phyloP scores from a whole-genome alignment of 2,797 vertebrate species.

The Hipposideros larvatus region DNA sequence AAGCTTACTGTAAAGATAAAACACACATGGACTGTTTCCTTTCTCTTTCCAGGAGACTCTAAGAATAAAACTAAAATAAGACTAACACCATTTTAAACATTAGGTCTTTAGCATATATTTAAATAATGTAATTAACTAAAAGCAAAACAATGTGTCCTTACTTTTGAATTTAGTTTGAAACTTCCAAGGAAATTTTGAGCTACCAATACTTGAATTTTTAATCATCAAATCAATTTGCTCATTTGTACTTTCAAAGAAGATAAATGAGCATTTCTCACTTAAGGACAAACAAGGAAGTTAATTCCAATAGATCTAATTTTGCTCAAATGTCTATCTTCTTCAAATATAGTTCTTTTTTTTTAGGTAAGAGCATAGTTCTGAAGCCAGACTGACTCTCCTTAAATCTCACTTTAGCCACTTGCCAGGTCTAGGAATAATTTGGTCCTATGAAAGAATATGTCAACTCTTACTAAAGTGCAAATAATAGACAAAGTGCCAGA shows the following conservation, averaged over 20 bases:
- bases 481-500: conserved; percentile 40
- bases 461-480: conserved; percentile 29
- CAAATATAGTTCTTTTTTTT: not conserved
- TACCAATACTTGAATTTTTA: conserved; percentile 17
- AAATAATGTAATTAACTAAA: conserved; percentile 43
- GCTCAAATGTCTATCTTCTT: not conserved
- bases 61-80: not conserved
- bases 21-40: not conserved
- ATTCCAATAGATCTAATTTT: conserved; percentile 42
- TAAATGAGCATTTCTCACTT: conserved; percentile 19
- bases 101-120: not conserved
- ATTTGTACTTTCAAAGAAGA: conserved; percentile 42
- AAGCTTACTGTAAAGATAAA: conserved; percentile 49
- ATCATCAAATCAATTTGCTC: conserved; percentile 1
- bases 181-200: not conserved
- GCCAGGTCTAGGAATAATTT: conserved; percentile 48
- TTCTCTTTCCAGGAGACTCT: not conserved
- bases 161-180: conserved; percentile 37
- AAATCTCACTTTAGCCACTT: conserved; percentile 43
- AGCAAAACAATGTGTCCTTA: not conserved
- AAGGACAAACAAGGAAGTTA: conserved; percentile 30
- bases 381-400: conserved; percentile 48
- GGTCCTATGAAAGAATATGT: conserved; percentile 24
- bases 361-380: conserved; percentile 38
- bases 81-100: not conserved